Base-by-base conservation (phyloP, 2,113 vertebrate genomes). In the Hippoglossus stenolepis region DNA sequence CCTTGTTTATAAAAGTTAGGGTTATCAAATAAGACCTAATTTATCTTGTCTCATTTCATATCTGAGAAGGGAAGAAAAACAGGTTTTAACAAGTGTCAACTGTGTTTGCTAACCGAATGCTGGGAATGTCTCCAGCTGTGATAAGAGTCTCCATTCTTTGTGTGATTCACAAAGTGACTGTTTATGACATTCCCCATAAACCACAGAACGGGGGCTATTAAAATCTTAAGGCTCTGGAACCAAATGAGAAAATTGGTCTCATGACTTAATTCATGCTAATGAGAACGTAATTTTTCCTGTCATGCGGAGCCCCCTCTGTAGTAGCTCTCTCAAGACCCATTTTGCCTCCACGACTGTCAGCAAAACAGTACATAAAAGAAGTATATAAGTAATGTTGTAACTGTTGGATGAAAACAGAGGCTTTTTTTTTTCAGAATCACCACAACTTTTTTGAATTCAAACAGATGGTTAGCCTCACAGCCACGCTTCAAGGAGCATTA, bases 211-310 rank as follows among this genome's bases (percentile, higher is more conserved):
- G 67, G 60, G 59, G 65, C 78, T 80, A 66, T 87, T 79, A 86
- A 85, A 86, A 74, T 87, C 64, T 77, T 51, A 84, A 80, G 67
- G 72, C 77, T 58, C 31, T 13, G 78, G 54, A 76, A 80, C 69
- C 65, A 70, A 85, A 86, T 82, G 78, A 82, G 53, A 85, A 86
- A 87, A 86, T 47, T 76, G 79, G 68, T 82, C 71, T 85, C 71
- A 79, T 88, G 83, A 78, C 82, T 84, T 87, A 84, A 89, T 90
- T 82, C 61, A 43, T 65, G 75, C 47, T 86, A 87, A 87, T 87
- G 79, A 87, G 79, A 76, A 61, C 75, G 84, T 83, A 13, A 68
- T 82, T 85, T 77, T 77, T 76, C 70, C 62, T 77, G 79, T 85
- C 86, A 80, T 72, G 68, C 40, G 68, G 73, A 73, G 65, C 57